Evolutionary conservation across 2,113 vertebrate species (phyloP).

Genomic region (Halcyon malimbica): DNA sequence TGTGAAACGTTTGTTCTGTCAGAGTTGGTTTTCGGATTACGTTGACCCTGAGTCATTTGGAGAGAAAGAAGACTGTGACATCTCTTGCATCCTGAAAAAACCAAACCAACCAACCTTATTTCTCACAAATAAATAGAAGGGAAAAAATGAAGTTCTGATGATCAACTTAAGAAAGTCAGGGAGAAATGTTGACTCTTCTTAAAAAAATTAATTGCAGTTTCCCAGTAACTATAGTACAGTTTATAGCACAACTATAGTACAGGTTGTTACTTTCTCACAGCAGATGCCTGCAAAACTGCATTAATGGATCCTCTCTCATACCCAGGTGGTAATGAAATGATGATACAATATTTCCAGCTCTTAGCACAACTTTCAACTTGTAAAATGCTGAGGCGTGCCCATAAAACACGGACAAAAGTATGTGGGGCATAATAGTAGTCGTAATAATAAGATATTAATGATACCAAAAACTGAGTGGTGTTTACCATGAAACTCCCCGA

Average conservation of each 20-base stretch:
- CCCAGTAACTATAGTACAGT: background rate
- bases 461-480: background rate
- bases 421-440: background rate
- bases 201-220: background rate
- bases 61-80: background rate
- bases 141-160: background rate
- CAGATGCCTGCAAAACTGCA: background rate
- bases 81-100: background rate
- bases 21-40: background rate
- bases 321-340: constrained; percentile 42
- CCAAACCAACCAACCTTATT: background rate
- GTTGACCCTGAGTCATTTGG: background rate
- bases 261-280: background rate
- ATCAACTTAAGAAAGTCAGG: background rate
- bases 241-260: background rate
- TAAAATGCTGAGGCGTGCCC: constrained; percentile 7
- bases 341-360: constrained; percentile 47
- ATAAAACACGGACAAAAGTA: background rate
- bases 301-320: constrained; percentile 17
- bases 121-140: background rate
- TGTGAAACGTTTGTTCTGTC: background rate
- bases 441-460: background rate
- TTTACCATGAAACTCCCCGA: constrained; percentile 18
- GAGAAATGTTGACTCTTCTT: background rate
- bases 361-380: constrained; percentile 21